Conservation (phyloP, 1,140 invertebrate species). For the Elysia chlorotica region DNA sequence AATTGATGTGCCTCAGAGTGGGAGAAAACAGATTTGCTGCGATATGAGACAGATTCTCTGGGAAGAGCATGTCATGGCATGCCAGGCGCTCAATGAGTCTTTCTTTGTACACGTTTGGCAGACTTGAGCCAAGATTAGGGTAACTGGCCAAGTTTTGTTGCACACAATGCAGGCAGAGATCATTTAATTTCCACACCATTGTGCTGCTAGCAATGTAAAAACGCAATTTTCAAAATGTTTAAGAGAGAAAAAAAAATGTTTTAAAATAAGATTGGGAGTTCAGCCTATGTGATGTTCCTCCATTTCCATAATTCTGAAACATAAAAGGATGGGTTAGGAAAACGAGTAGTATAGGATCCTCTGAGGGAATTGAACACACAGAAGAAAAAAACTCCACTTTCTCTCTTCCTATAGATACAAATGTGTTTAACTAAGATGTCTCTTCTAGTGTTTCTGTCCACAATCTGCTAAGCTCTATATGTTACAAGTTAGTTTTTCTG, state of each 20-base stretch:
- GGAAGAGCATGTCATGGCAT: slow-evolving; percentile 41
- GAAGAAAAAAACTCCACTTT: no score
- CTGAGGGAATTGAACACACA: background rate
- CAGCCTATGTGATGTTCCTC: slow-evolving; percentile 35
- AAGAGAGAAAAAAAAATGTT: slow-evolving; percentile 9
- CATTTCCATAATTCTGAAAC: slow-evolving; percentile 29
- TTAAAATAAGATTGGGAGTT: slow-evolving; percentile 27
- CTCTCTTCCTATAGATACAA: no score
- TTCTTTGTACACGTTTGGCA: slow-evolving; percentile 49
- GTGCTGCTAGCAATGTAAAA: background rate
- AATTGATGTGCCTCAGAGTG: slow-evolving; percentile 33
- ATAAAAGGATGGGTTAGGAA: slow-evolving; percentile 67
- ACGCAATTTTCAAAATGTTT: background rate
- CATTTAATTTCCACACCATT: slow-evolving; percentile 45
- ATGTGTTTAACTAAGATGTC: no score
- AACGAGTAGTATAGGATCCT: slow-evolving; percentile 67
- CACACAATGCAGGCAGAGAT: slow-evolving; percentile 42
- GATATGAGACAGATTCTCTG: slow-evolving; percentile 34
- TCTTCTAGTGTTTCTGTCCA: no score
- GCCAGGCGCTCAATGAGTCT: slow-evolving; percentile 39
- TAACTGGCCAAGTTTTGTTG: slow-evolving; percentile 35
- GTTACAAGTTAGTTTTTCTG: no score
- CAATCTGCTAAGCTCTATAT: no score
- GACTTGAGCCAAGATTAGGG: slow-evolving; percentile 27
- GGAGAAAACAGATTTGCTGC: slow-evolving; percentile 37